Evolutionary conservation across 2,113 vertebrate genomes (phyloP).

Genomic region (Nothocercus julius): DNA sequence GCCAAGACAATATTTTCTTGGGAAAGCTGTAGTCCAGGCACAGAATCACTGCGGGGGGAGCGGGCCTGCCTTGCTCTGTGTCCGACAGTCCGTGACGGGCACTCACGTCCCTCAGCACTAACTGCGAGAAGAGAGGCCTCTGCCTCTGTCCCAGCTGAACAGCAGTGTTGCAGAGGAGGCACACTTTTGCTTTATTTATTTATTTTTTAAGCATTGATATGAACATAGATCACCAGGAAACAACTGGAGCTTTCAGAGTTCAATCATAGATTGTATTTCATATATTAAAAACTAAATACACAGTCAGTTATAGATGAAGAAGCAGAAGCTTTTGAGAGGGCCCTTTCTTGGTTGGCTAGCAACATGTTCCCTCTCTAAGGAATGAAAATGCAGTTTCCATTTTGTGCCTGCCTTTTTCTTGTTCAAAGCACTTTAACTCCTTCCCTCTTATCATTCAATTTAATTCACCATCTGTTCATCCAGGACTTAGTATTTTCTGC

Average conservation of each 20-base stretch:
- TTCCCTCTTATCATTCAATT: slow-evolving; percentile 53
- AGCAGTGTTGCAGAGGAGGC: not conserved
- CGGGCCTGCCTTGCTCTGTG: not conserved
- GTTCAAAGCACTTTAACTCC: slow-evolving; percentile 45
- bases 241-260: not conserved
- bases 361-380: slow-evolving; percentile 6
- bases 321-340: not conserved
- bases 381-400: slow-evolving; percentile 22
- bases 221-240: not conserved
- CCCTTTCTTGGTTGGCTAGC: not conserved
- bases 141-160: not conserved
- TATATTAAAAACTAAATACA: not conserved
- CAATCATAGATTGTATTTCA: not conserved
- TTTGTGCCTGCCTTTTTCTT: slow-evolving; percentile 1
- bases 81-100: not conserved
- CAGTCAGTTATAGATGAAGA: not conserved
- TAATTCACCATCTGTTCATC: slow-evolving; percentile 59
- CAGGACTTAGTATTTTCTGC: slow-evolving; percentile 59
- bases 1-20: not conserved
- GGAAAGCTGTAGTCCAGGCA: not conserved
- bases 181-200: not conserved
- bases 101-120: too few relatives aligned
- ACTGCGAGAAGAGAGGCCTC: not conserved
- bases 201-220: not conserved
- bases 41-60: not conserved